Evolutionary conservation across 1,140 invertebrate genomes (phyloP), one percentile per base, ranked within the genome.

Genomic region (Ceratina australensis): DNA sequence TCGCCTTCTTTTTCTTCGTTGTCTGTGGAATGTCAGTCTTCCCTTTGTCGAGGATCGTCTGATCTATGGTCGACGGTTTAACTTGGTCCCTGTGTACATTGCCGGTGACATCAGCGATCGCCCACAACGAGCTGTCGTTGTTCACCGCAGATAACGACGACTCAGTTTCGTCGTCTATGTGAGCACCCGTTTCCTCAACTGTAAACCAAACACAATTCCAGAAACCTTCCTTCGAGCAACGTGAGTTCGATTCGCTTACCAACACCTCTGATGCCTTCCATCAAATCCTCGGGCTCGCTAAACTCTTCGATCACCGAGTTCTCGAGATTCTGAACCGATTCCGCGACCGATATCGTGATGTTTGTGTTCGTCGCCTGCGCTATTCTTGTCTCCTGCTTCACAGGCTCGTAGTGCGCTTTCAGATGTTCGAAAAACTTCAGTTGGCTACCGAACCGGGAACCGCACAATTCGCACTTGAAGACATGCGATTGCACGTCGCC

Each of bases 351-450:
- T 82, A 91, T 89, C 0, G 88, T 87, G 13, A 89, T 88, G 81
- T 82, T 87, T 5, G 83, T 91, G 78, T 89, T 87, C 71, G 89
- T 87, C 79, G 88, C 81, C 87, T 92, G 87, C 66, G 88, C 85
- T 90, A 91, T 79, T 88, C 87, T 84, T 76, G 86, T 89, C 86
- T 92, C 89, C 90, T 92, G 89, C 90, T 90, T 90, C 76, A 87
- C 91, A 80, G 95, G 95, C 86, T 97, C 96, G 90, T 97, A 97
- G 89, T 97, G 96, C 57, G 93, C 90, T 91, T 96, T 96, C 10
- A 97, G 91, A 89, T 97, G 96, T 85, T 96, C 95, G 89, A 96
- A 97, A 91, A 97, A 97, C 88, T 94, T 94, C 10, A 96, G 90
- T 86, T 97, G 96, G 72, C 95, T 94, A 15, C 92, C 93, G 87